Evolutionary conservation across 2,888 invertebrate species (phyloP).

Genomic region (Microplitis manilae): DNA sequence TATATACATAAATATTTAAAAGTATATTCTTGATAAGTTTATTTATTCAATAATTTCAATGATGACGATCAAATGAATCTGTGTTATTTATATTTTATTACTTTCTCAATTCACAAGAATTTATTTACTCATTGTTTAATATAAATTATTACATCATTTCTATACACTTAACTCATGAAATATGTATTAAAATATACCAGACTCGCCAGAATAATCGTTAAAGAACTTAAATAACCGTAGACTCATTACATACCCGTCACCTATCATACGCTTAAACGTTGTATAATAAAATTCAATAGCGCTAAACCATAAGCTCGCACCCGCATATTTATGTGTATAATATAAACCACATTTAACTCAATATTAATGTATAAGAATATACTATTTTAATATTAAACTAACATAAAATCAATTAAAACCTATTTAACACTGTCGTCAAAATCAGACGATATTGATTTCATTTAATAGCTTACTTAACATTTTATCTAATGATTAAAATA

Average conservation of each 20-base stretch:
- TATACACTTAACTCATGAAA: constrained; percentile 6
- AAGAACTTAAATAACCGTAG: constrained; percentile 11
- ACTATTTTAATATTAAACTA: no score
- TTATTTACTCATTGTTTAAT: background rate
- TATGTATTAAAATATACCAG: constrained; percentile 14
- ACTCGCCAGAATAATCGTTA: constrained; percentile 6
- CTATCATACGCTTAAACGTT: constrained; percentile 17
- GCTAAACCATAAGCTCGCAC: background rate
- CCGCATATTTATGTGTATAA: background rate
- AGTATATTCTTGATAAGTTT: background rate
- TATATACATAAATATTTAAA: background rate
- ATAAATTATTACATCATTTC: background rate
- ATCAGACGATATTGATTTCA: background rate
- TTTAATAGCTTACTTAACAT: background rate
- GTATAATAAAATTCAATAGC: constrained; percentile 29
- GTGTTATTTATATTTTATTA: background rate
- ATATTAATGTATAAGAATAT: no score
- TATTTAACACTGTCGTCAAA: background rate
- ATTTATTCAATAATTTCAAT: background rate
- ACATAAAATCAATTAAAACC: background rate
- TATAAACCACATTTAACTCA: no score
- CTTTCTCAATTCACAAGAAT: background rate
- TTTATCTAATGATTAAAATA: background rate
- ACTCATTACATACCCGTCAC: constrained; percentile 19
- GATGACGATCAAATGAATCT: background rate